Base-by-base conservation (phyloP, 2,797 vertebrate species). In the Microctenopoma stevenorrisi region DNA sequence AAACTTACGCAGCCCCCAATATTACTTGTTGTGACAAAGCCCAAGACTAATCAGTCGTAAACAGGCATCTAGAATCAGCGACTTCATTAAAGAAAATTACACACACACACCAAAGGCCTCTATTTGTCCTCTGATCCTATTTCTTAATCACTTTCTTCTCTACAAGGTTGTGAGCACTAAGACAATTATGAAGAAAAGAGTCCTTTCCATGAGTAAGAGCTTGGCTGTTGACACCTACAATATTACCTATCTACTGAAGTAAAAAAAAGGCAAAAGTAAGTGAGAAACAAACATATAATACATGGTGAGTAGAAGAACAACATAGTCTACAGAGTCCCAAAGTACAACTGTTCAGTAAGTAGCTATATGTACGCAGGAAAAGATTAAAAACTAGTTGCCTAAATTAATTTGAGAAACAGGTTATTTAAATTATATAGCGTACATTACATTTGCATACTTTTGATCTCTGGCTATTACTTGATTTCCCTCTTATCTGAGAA, bases 381-480 rank as follows among this genome's bases (percentile, higher is more conserved):
- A 64, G 66, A 83, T 86, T 74, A 68, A 70, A 13, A 74, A 65
- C 61, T 56, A 59, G 59, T 59, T 72, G 65, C 37, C 76, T 74
- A 72, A 81, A 74, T 86, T 82, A 73, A 86, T 79, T 81, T 59
- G 10, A 76, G 82, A 89, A 85, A 80, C 44, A 57, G 69, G 50
- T 73, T 71, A 51, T 87, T 88, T 86, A 81, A 79, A 78, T 79
- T 82, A 77, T 72, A 82, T 68, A 63, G 56, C 78, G 43, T 63
- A 79, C 61, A 82, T 84, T 65, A 83, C 50, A 78, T 89, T 90
- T 86, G 76, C 85, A 89, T 89, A 86, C 84, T 82, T 90, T 88
- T 88, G 89, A 91, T 90, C 80, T 85, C 51, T 64, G 71, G 81
- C 79, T 88, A 88, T 88, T 76, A 77, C 74, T 70, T 78, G 16